Conservation (phyloP, 2,888 invertebrate genomes). For the Nomada fabriciana region DNA sequence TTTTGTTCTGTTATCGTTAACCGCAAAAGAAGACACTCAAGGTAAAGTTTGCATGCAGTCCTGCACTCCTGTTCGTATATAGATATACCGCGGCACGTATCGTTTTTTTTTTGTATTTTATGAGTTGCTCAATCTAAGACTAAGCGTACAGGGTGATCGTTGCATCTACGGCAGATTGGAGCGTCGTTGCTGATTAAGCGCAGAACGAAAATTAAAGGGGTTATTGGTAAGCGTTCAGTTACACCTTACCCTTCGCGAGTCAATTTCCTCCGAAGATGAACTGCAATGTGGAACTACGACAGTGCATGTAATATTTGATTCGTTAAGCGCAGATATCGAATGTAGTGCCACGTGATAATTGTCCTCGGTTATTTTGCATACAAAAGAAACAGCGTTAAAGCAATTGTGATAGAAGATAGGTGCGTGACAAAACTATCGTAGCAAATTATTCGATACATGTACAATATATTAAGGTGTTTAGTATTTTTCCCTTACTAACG, state of each 20-base stretch:
- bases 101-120: constrained; percentile 20
- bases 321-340: background rate
- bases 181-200: background rate
- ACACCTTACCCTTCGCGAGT: background rate
- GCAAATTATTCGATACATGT: background rate
- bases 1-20: constrained; percentile 72
- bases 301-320: background rate
- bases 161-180: constrained; percentile 6
- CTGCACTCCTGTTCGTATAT: constrained; percentile 67
- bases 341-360: background rate
- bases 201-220: background rate
- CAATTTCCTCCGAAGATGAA: background rate
- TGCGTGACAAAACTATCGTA: background rate
- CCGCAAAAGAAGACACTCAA: constrained; percentile 83
- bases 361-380: no score
- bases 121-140: constrained; percentile 32
- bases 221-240: background rate
- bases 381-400: background rate
- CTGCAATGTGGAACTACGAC: background rate
- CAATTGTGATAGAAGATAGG: background rate
- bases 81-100: constrained; percentile 43
- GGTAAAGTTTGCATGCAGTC: constrained; percentile 76
- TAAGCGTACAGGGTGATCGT: constrained; percentile 36
- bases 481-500: background rate
- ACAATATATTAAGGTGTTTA: background rate